These are phyloP conservation scores for Pterostichus madidus DNA, from an alignment of 2,888 invertebrate species.

Conservation along the genomic window DNA sequence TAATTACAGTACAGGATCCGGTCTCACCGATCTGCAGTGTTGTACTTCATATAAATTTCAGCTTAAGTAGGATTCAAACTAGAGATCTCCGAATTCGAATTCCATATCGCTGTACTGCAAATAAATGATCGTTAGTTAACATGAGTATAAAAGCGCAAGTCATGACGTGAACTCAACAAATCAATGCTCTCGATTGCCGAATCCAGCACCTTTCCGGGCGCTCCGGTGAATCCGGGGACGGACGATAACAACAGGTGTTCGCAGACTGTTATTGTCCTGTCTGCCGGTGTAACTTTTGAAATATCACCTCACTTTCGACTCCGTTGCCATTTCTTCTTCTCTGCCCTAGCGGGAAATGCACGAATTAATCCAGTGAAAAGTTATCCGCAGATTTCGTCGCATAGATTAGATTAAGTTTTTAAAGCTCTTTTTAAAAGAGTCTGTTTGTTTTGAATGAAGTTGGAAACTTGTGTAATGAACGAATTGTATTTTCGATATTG, in stretches of 20 bases:
- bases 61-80: too few species aligned
- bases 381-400: not conserved
- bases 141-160: too few species aligned
- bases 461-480: not conserved
- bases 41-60: too few species aligned
- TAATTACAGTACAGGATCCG: too few species aligned
- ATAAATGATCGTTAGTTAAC: too few species aligned
- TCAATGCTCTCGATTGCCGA: constrained; percentile 23
- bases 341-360: constrained; percentile 6
- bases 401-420: constrained; percentile 17
- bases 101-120: too few species aligned
- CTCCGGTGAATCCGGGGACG: constrained; percentile 17
- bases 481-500: constrained; percentile 42
- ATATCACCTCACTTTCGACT: constrained; percentile 47
- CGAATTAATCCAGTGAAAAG: constrained; percentile 34
- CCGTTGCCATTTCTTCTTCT: not conserved
- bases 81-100: too few species aligned
- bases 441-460: constrained; percentile 8
- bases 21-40: too few species aligned
- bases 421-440: constrained; percentile 14
- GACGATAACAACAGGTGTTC: constrained; percentile 58
- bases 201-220: not conserved
- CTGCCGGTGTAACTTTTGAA: constrained; percentile 39
- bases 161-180: not conserved
- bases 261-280: constrained; percentile 53